A percentile compares a stretch with the other conserved stretches of the same genome.
phyloP scores from a whole-genome alignment of 2,113 vertebrate species.

The Hyperopisus bebe region DNA sequence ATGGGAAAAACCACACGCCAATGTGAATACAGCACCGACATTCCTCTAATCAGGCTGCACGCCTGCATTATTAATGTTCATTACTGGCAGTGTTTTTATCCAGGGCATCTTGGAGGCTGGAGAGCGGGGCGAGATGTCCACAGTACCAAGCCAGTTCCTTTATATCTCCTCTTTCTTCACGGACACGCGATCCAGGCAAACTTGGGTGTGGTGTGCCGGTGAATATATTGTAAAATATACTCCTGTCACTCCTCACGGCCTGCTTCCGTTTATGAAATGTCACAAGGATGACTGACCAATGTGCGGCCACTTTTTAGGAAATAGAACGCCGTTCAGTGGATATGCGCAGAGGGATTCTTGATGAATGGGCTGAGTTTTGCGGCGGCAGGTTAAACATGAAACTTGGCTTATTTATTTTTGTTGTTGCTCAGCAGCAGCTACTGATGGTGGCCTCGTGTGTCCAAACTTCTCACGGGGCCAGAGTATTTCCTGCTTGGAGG shows the following conservation, averaged over 20 bases:
- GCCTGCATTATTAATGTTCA: constrained; percentile 43
- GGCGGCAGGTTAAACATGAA: neutral
- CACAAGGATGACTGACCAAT: neutral
- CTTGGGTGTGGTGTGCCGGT: neutral
- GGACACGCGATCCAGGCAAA: neutral
- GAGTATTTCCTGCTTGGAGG: neutral
- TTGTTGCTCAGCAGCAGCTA: neutral
- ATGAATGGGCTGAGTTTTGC: neutral
- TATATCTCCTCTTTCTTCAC: neutral
- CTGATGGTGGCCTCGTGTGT: neutral
- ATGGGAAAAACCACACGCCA: neutral
- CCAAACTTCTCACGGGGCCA: neutral
- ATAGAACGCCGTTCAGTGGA: neutral
- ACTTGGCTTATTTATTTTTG: neutral
- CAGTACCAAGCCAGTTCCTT: neutral
- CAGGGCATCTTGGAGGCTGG: neutral
- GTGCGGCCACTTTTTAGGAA: neutral
- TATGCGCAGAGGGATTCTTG: neutral
- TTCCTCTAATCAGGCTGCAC: constrained; percentile 32
- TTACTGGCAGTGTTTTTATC: constrained; percentile 21
- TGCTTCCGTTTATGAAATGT: neutral
- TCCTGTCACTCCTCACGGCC: neutral
- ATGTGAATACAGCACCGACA: neutral
- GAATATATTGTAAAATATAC: neutral
- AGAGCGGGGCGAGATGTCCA: neutral